Percentiles rank a stretch among this genome's conserved stretches.
Evolutionary conservation across 1,140 invertebrate genomes (phyloP).

Genomic region (Phortica variegata): DNA sequence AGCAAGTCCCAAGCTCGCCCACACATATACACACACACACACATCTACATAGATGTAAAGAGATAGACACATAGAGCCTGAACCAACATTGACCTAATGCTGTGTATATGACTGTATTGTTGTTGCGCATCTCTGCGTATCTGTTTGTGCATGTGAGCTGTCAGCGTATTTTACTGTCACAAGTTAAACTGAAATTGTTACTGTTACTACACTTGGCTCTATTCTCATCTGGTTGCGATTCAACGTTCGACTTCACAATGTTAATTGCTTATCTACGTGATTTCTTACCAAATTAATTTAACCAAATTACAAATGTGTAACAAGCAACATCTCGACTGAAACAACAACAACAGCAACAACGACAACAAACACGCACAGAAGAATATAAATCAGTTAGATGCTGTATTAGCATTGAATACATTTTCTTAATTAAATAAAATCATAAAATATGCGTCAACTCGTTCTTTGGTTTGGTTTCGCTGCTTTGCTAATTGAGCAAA

Average conservation of each 20-base stretch:
- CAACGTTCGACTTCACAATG: slow-evolving; percentile 29
- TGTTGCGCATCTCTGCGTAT: slow-evolving; percentile 9
- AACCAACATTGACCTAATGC: background rate
- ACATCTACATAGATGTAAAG: slow-evolving; percentile 6
- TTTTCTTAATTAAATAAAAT: slow-evolving; percentile 49
- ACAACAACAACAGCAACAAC: slow-evolving; percentile 7
- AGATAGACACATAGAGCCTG: slow-evolving; percentile 1
- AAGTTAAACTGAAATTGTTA: slow-evolving; percentile 37
- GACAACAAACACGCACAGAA: slow-evolving; percentile 3
- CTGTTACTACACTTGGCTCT: background rate
- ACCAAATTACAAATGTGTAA: slow-evolving; percentile 35
- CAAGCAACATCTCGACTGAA: slow-evolving; percentile 22
- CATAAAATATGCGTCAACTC: slow-evolving; percentile 20
- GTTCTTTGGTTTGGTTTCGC: background rate
- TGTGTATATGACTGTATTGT: slow-evolving; percentile 9
- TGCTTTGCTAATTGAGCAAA: too few relatives aligned
- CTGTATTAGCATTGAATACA: slow-evolving; percentile 54
- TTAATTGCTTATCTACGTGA: slow-evolving; percentile 57
- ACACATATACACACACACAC: slow-evolving; percentile 5
- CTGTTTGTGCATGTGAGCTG: slow-evolving; percentile 36
- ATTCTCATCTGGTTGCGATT: background rate
- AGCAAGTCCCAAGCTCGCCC: background rate
- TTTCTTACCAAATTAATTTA: slow-evolving; percentile 57
- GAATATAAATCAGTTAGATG: slow-evolving; percentile 49
- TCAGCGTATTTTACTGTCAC: slow-evolving; percentile 33